These are phyloP conservation scores for Zaprionus bogoriensis DNA, from an alignment of 2,888 invertebrate genomes.

Conservation along the genomic window DNA sequence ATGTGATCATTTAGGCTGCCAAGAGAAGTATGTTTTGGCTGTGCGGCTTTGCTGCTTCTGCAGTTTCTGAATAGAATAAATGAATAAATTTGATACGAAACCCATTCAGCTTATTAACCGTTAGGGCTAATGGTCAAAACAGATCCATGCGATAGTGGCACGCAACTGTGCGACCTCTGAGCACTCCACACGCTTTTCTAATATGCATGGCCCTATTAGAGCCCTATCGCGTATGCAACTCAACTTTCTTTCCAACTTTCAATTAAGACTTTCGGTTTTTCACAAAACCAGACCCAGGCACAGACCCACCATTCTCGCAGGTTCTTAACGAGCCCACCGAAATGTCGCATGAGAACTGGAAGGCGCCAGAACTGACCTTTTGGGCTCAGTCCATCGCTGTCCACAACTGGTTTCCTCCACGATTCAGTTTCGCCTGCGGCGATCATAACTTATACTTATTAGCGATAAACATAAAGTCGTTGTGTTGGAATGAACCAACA, in stretches of 20 bases:
- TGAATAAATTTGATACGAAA: conserved; percentile 53
- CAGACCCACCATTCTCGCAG: too few relatives aligned
- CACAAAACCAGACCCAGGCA: conserved; percentile 26
- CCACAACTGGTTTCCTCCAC: not conserved
- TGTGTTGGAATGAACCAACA: not conserved
- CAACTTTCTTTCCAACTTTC: conserved; percentile 61
- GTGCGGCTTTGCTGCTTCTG: too few relatives aligned
- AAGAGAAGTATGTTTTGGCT: conserved; percentile 12
- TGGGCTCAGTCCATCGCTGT: not conserved
- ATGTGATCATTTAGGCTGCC: conserved; percentile 56
- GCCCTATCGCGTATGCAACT: conserved; percentile 23
- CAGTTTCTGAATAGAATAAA: conserved; percentile 35
- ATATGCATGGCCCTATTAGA: conserved; percentile 46
- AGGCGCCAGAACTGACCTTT: conserved; percentile 24
- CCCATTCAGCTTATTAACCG: conserved; percentile 47
- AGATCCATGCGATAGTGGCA: conserved; percentile 33
- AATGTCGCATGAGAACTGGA: conserved; percentile 38
- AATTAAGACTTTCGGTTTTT: conserved; percentile 67
- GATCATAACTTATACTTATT: conserved; percentile 7
- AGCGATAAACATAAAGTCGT: conserved; percentile 4
- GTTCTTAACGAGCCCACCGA: conserved; percentile 42
- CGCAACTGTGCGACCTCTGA: conserved; percentile 53
- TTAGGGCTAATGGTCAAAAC: conserved; percentile 54
- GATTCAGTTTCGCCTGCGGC: not conserved
- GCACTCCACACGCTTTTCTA: conserved; percentile 41